These are phyloP conservation scores for Tryphoninae sp. DNA, from an alignment of 2,888 invertebrate genomes.

Conservation along the genomic window DNA sequence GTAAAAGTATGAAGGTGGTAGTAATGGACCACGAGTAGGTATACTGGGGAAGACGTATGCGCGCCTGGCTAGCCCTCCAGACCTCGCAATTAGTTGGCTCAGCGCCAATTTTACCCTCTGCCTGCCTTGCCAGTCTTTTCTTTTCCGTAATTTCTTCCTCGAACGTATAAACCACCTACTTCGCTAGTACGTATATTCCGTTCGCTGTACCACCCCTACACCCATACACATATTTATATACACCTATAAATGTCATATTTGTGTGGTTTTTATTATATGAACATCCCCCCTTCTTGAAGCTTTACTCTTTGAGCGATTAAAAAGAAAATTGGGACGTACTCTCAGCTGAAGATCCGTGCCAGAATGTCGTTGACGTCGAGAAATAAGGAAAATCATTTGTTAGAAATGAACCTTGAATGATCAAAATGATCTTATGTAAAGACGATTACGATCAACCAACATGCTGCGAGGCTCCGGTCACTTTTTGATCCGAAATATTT, in stretches of 20 bases:
- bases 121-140: slow-evolving; percentile 45
- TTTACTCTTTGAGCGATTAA: neutral
- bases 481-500: too few species aligned
- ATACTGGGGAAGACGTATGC: slow-evolving; percentile 51
- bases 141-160: slow-evolving; percentile 46
- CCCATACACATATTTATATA: neutral
- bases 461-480: too few species aligned
- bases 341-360: too few species aligned
- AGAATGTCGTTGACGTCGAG: too few species aligned
- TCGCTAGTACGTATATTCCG: slow-evolving; percentile 25
- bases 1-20: slow-evolving; percentile 13
- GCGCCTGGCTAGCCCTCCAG: slow-evolving; percentile 47
- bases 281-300: neutral
- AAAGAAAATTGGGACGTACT: neutral
- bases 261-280: neutral
- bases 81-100: slow-evolving; percentile 60
- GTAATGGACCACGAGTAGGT: slow-evolving; percentile 53
- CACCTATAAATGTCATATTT: slow-evolving; percentile 22
- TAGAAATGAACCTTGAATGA: too few species aligned
- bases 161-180: slow-evolving; percentile 39
- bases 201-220: slow-evolving; percentile 4
- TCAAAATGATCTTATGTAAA: too few species aligned
- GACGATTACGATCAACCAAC: too few species aligned
- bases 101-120: slow-evolving; percentile 51
- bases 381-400: too few species aligned